These are phyloP conservation scores for Natrix natrix DNA, from an alignment of 2,797 vertebrate species.

Conservation along the genomic window DNA sequence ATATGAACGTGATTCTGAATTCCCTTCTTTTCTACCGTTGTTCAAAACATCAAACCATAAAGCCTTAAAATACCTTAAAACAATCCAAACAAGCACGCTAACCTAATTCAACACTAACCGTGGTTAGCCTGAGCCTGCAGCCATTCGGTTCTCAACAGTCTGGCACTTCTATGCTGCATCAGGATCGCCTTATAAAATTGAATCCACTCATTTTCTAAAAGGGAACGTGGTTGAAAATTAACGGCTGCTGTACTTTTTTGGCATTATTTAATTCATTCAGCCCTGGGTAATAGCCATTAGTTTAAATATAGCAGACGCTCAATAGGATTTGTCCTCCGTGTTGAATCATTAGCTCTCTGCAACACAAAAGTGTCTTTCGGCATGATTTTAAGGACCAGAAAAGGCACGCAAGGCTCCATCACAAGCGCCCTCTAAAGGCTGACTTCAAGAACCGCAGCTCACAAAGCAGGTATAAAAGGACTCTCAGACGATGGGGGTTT, in stretches of 20 bases:
- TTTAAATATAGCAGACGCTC: background rate
- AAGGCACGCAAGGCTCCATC: slow-evolving; percentile 28
- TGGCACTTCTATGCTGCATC: background rate
- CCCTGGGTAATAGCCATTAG: background rate
- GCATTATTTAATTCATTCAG: background rate
- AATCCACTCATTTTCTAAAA: background rate
- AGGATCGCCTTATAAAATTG: background rate
- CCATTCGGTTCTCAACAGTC: background rate
- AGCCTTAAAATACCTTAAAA: background rate
- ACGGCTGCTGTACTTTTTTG: background rate
- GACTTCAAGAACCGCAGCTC: background rate
- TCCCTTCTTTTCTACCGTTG: background rate
- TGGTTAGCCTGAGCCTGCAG: background rate
- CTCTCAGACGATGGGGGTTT: too few relatives aligned
- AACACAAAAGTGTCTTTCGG: background rate
- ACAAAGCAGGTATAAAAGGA: background rate
- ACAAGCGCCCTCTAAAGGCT: slow-evolving; percentile 64
- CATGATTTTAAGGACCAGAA: background rate
- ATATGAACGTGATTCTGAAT: background rate
- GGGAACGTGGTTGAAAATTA: background rate
- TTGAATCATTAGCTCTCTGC: background rate
- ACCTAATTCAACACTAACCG: background rate
- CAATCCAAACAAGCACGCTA: background rate
- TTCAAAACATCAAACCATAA: background rate
- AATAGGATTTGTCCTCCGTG: background rate